Evolutionary conservation across 2,113 vertebrate genomes (phyloP).

Genomic region (Sclerurus mexicanus): DNA sequence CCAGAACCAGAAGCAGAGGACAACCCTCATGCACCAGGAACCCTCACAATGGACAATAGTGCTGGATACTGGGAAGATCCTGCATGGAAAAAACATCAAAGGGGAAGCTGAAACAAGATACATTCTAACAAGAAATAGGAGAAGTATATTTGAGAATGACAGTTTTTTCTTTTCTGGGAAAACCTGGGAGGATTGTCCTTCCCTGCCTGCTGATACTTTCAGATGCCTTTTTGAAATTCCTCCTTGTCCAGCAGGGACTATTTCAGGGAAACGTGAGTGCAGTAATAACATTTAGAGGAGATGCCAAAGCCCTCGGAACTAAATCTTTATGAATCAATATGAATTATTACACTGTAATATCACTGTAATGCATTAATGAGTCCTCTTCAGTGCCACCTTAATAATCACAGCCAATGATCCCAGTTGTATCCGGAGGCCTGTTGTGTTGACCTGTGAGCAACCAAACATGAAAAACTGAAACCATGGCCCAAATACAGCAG

Average conservation of each 20-base stretch:
- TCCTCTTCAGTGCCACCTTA: background rate
- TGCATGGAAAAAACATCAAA: background rate
- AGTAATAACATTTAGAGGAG: background rate
- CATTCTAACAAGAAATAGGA: background rate
- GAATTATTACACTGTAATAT: background rate
- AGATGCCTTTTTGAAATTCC: background rate
- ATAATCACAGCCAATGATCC: background rate
- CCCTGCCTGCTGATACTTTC: background rate
- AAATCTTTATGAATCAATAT: background rate
- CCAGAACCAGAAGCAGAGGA: background rate
- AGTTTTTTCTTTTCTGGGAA: background rate
- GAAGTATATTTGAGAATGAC: background rate
- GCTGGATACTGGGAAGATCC: background rate
- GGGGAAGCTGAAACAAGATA: background rate
- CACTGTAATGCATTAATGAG: background rate
- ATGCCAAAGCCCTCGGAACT: background rate
- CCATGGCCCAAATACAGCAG: rapidly evolving
- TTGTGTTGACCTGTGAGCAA: background rate
- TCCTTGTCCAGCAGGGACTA: background rate
- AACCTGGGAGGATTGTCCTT: background rate
- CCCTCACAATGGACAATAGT: background rate
- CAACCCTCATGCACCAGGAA: background rate
- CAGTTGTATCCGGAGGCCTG: background rate
- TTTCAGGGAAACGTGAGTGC: background rate
- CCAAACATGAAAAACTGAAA: background rate